A percentile compares a stretch with the other conserved stretches of the same genome.
phyloP scores from a whole-genome alignment of 1,140 invertebrate species.

The Danaus plexippus region DNA sequence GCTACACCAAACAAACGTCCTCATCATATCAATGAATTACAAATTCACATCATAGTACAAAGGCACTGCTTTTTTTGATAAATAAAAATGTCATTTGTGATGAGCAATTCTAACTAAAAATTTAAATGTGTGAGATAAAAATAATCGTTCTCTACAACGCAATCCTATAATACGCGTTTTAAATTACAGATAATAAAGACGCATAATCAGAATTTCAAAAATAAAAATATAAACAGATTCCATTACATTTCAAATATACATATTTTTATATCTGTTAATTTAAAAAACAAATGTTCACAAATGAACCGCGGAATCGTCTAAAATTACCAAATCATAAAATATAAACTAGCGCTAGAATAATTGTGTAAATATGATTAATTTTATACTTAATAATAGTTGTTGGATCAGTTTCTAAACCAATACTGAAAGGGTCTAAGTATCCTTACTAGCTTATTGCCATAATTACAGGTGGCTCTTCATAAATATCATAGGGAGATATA shows the following conservation, averaged over 20 bases:
- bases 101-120: conserved; percentile 27
- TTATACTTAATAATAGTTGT: conserved; percentile 52
- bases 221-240: conserved; percentile 2
- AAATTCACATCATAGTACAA: conserved; percentile 33
- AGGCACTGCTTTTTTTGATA: conserved; percentile 56
- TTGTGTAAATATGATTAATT: conserved; percentile 61
- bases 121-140: conserved; percentile 12
- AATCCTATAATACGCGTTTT: conserved; percentile 23
- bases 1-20: conserved; percentile 21
- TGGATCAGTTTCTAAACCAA: conserved; percentile 59
- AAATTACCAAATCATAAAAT: conserved; percentile 43
- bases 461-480: conserved; percentile 38
- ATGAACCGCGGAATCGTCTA: conserved; percentile 24
- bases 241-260: conserved; percentile 15
- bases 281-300: conserved; percentile 9
- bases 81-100: conserved; percentile 31
- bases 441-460: conserved; percentile 62
- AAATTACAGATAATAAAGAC: conserved; percentile 20
- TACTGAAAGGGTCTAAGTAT: conserved; percentile 67
- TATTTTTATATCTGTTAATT: background rate
- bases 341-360: conserved; percentile 58
- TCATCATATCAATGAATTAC: conserved; percentile 36
- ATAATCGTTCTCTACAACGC: conserved; percentile 18
- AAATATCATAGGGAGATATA: conserved; percentile 17
- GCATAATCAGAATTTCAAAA: conserved; percentile 15